These are phyloP conservation scores for Mionectes macconnelli DNA, from an alignment of 2,113 vertebrate species.

Conservation along the genomic window DNA sequence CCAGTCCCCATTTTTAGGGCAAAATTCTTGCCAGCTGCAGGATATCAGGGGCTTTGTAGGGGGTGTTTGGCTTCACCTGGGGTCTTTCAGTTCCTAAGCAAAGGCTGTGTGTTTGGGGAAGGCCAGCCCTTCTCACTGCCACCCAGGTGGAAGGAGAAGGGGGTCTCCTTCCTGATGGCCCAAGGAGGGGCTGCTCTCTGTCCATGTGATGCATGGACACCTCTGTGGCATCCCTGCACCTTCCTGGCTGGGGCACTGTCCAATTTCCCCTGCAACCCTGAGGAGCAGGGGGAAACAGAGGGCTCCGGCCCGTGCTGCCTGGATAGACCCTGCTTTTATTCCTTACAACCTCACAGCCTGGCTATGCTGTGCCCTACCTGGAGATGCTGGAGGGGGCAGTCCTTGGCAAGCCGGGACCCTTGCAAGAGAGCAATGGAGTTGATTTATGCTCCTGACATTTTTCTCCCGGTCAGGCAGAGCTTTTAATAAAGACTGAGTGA, in stretches of 20 bases:
- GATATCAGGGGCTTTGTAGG: background rate
- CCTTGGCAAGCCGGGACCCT: background rate
- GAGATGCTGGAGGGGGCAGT: background rate
- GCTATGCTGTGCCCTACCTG: background rate
- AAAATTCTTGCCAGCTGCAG: background rate
- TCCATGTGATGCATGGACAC: background rate
- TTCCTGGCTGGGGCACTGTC: background rate
- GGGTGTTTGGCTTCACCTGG: background rate
- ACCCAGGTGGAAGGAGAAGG: background rate
- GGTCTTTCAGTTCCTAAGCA: background rate
- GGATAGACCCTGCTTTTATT: background rate
- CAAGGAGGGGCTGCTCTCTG: background rate
- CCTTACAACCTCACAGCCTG: rapidly evolving
- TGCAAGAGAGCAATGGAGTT: background rate
- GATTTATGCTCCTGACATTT: conserved; percentile 63
- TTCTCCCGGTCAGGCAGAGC: conserved; percentile 25
- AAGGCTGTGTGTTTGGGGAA: background rate
- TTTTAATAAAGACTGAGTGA: conserved; percentile 70
- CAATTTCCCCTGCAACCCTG: too few species aligned
- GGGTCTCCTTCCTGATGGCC: background rate
- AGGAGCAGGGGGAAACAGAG: background rate
- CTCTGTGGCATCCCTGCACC: background rate
- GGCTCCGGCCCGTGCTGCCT: background rate
- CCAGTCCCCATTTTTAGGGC: background rate
- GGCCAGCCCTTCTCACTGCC: background rate